Conservation (phyloP, 2,113 vertebrate genomes). For the Uria aalge region DNA sequence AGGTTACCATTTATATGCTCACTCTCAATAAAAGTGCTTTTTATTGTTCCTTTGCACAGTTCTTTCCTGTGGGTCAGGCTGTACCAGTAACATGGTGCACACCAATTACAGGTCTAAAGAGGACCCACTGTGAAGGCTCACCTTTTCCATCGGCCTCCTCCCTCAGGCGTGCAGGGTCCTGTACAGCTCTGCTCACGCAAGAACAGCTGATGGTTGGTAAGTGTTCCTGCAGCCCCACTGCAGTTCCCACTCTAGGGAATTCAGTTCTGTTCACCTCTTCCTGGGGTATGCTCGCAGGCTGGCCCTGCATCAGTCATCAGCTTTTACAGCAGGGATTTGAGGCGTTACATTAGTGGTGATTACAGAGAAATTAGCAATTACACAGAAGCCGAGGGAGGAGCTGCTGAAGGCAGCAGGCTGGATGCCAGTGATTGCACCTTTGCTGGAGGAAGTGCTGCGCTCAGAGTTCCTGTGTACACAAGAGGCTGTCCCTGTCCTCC, state of each 20-base stretch:
- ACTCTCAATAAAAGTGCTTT: background rate
- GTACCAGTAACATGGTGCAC: background rate
- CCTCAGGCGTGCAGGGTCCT: background rate
- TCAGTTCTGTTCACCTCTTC: background rate
- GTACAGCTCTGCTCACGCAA: background rate
- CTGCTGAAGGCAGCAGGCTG: background rate
- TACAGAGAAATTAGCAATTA: background rate
- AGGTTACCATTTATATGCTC: background rate
- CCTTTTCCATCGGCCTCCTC: background rate
- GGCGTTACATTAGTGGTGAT: accelerated
- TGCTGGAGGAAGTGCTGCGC: background rate
- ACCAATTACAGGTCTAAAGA: background rate
- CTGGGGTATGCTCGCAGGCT: background rate
- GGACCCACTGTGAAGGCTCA: background rate
- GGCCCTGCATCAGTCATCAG: background rate
- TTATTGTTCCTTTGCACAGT: background rate
- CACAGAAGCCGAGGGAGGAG: accelerated
- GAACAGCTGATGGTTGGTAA: background rate
- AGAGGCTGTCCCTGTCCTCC: accelerated
- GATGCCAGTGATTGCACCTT: background rate
- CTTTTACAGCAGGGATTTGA: background rate
- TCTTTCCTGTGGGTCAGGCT: background rate
- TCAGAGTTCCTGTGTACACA: background rate
- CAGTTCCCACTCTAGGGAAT: background rate
- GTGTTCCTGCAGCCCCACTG: background rate